phyloP scores from a whole-genome alignment of 2,797 vertebrate genomes.

The Phataginus tetradactyla region DNA sequence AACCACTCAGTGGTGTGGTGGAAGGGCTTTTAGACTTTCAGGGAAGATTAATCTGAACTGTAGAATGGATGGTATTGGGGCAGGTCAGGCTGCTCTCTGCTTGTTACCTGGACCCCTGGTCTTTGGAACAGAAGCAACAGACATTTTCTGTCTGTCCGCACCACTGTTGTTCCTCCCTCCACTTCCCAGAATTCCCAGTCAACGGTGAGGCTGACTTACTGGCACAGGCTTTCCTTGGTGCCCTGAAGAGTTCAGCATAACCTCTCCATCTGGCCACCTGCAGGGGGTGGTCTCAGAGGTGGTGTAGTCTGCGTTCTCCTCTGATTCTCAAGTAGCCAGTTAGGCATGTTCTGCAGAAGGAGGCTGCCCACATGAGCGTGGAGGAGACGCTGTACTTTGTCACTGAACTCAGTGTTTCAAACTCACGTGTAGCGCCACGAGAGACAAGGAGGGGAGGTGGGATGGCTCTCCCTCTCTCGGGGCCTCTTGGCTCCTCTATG shows the following conservation, averaged over 20 bases:
- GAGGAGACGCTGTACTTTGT: neutral
- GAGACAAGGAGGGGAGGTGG: neutral
- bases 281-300: neutral
- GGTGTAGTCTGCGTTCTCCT: neutral
- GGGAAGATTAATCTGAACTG: neutral
- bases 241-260: neutral
- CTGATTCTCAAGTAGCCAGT: neutral
- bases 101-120: neutral
- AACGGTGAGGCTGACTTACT: neutral
- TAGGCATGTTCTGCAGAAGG: neutral
- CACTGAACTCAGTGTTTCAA: neutral
- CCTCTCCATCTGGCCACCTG: neutral
- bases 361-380: neutral
- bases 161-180: neutral
- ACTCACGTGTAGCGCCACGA: neutral
- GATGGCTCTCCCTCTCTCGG: neutral
- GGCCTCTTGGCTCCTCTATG: neutral
- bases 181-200: neutral
- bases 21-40: neutral
- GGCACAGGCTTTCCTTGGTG: neutral
- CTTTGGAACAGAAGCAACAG: neutral
- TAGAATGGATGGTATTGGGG: neutral
- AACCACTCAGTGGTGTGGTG: neutral
- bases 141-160: neutral
- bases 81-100: neutral